Conservation (phyloP, 2,113 vertebrate genomes). For the Procavia capensis region DNA sequence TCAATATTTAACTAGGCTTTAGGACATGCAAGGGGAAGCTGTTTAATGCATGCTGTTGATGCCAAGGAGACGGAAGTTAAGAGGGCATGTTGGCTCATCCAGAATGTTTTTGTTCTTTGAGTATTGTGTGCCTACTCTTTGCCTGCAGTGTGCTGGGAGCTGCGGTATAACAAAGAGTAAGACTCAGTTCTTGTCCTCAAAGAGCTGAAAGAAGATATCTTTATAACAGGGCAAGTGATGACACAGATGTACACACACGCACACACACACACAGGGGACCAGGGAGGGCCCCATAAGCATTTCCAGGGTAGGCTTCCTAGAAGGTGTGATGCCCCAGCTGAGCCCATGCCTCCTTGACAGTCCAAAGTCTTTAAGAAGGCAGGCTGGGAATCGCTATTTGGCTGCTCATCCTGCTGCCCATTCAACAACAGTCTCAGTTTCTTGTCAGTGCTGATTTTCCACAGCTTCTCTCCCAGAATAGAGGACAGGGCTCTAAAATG, state of each 20-base stretch:
- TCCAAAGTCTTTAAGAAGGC: neutral
- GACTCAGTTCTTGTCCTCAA: neutral
- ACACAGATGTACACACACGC: constrained; percentile 22
- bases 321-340: neutral
- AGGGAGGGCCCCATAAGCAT: neutral
- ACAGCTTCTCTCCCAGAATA: neutral
- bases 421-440: neutral
- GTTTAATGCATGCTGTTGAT: constrained; percentile 28
- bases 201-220: constrained; percentile 41
- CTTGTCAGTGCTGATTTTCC: neutral
- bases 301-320: constrained; percentile 6
- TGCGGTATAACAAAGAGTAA: neutral
- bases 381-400: neutral
- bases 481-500: neutral
- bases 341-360: neutral
- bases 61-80: neutral
- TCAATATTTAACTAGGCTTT: constrained; percentile 40
- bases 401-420: neutral
- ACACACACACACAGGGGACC: neutral
- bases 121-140: neutral
- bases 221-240: neutral
- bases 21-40: constrained; percentile 20
- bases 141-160: neutral
- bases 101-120: constrained; percentile 5
- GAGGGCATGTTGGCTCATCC: neutral